These are phyloP conservation scores for Meles meles DNA, from an alignment of 2,113 vertebrate genomes.

Conservation along the genomic window DNA sequence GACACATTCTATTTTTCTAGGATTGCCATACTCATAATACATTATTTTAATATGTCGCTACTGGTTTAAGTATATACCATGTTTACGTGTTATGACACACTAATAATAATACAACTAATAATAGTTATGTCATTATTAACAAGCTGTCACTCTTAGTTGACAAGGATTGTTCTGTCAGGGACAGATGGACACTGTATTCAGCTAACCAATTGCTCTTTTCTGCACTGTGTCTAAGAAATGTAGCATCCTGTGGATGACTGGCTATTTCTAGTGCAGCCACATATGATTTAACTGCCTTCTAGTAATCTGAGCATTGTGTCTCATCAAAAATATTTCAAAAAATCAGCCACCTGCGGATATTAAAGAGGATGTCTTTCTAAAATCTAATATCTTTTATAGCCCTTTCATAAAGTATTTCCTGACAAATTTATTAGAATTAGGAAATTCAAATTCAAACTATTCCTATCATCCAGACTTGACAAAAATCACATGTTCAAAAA, in stretches of 20 bases:
- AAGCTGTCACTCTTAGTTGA: slow-evolving; percentile 29
- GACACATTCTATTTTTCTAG: slow-evolving; percentile 4
- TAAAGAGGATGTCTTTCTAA: neutral
- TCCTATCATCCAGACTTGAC: neutral
- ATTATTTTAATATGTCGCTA: neutral
- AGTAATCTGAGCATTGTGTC: neutral
- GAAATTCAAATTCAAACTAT: neutral
- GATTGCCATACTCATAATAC: slow-evolving; percentile 38
- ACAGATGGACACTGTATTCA: slow-evolving; percentile 55
- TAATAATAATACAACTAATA: slow-evolving; percentile 57
- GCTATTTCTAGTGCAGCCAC: slow-evolving; percentile 34
- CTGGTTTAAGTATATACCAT: slow-evolving; percentile 9
- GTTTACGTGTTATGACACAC: slow-evolving; percentile 22
- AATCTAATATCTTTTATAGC: neutral
- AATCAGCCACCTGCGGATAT: slow-evolving; percentile 40
- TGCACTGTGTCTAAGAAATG: neutral
- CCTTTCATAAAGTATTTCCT: neutral
- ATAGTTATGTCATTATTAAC: slow-evolving; percentile 48
- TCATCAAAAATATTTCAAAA: slow-evolving; percentile 20
- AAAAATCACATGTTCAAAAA: neutral
- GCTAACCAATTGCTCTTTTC: slow-evolving; percentile 17
- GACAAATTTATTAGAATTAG: neutral
- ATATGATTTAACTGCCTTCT: neutral
- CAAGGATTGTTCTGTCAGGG: slow-evolving; percentile 36
- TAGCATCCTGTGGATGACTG: neutral